phyloP scores from a whole-genome alignment of 2,888 invertebrate species.

The Piscicola geometra region DNA sequence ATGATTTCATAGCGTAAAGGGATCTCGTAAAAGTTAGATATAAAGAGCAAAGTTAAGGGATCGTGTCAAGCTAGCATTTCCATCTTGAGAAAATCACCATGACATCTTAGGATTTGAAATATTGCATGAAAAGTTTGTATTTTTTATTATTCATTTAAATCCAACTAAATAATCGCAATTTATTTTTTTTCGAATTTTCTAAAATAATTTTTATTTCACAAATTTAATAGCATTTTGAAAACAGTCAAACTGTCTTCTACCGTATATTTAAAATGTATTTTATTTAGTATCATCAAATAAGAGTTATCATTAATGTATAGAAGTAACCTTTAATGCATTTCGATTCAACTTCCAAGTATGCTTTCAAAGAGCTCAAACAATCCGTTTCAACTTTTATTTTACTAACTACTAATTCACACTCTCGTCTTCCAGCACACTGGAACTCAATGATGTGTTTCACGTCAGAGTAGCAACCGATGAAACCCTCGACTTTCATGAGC shows the following conservation, averaged over 20 bases:
- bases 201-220: too few species aligned
- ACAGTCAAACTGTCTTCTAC: too few species aligned
- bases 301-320: not conserved
- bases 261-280: not conserved
- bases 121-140: too few species aligned
- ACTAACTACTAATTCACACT: slow-evolving; percentile 13
- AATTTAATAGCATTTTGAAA: too few species aligned
- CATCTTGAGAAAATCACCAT: too few species aligned
- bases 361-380: not conserved
- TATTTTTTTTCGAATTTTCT: too few species aligned
- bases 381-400: not conserved
- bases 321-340: not conserved
- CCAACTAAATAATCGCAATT: too few species aligned
- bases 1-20: too few species aligned
- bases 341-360: not conserved
- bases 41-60: slow-evolving; percentile 4
- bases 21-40: too few species aligned
- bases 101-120: too few species aligned
- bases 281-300: too few species aligned
- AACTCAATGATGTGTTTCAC: slow-evolving; percentile 12
- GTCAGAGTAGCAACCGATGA: slow-evolving; percentile 15
- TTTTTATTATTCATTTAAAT: too few species aligned
- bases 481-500: not conserved
- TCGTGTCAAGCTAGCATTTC: not conserved
- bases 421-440: slow-evolving; percentile 19